Percentiles rank a stretch among this genome's conserved stretches.
phyloP scores from a whole-genome alignment of 2,888 invertebrate genomes.

The Pandemis corylana region DNA sequence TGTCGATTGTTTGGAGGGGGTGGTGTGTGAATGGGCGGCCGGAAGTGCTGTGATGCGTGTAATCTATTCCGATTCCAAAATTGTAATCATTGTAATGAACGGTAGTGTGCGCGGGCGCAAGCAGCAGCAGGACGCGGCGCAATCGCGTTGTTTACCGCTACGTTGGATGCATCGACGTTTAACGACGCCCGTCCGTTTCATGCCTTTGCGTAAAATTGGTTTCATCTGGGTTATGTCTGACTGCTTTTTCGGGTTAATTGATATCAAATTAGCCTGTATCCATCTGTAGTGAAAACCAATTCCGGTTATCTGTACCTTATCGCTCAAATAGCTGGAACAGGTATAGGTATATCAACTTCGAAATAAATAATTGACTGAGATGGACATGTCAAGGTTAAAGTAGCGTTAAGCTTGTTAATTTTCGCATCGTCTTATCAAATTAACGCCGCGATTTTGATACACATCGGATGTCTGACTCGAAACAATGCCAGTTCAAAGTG shows the following conservation, averaged over 20 bases:
- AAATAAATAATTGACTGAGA: background rate
- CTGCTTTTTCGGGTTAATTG: constrained; percentile 53
- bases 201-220: constrained; percentile 46
- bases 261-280: constrained; percentile 48
- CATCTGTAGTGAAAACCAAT: background rate
- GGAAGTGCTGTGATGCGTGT: constrained; percentile 72
- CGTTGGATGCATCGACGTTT: constrained; percentile 51
- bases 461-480: constrained; percentile 43
- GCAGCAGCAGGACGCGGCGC: constrained; percentile 30
- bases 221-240: constrained; percentile 49
- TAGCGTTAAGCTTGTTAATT: constrained; percentile 45
- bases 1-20: constrained; percentile 62
- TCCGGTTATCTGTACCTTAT: background rate
- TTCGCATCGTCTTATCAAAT: constrained; percentile 55
- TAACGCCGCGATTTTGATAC: constrained; percentile 54
- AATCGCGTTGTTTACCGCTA: constrained; percentile 42
- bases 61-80: constrained; percentile 73
- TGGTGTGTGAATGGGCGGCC: constrained; percentile 62
- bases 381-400: constrained; percentile 40
- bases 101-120: constrained; percentile 16
- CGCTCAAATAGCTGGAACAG: background rate
- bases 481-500: constrained; percentile 18
- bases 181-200: constrained; percentile 45
- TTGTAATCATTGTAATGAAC: constrained; percentile 27
- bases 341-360: background rate